Percentiles rank a stretch among this genome's conserved stretches.
Evolutionary conservation across 2,888 invertebrate genomes (phyloP).

Genomic region (Cephus pygmeus): DNA sequence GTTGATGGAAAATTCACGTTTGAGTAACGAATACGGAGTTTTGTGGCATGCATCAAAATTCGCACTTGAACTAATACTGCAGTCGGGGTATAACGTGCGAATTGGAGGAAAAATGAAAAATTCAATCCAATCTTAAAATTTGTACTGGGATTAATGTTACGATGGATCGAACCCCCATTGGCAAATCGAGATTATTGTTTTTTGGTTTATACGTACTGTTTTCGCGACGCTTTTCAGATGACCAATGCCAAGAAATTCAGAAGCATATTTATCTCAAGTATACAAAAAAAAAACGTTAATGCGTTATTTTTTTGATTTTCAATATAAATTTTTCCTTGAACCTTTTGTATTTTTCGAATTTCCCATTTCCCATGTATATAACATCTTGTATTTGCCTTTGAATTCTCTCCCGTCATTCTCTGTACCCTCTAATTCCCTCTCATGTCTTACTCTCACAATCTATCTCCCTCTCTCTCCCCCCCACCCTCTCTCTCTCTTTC

Average conservation of each 20-base stretch:
- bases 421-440: conserved; percentile 3
- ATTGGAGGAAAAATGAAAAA: neutral
- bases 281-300: neutral
- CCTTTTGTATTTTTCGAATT: neutral
- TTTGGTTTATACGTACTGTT: neutral
- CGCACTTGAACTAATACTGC: neutral
- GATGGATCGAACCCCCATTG: neutral
- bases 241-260: neutral
- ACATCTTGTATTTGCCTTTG: neutral
- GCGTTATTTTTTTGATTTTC: neutral
- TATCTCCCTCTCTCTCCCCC: conserved; percentile 4
- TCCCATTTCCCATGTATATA: neutral
- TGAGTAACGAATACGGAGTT: neutral
- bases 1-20: neutral
- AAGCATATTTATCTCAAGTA: neutral
- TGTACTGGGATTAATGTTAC: neutral
- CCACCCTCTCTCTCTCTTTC: neutral
- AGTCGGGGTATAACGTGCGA: neutral
- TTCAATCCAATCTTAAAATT: neutral
- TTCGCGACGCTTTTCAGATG: neutral
- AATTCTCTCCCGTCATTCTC: neutral
- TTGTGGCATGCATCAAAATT: neutral
- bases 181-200: neutral
- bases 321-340: neutral
- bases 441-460: neutral